Evolutionary conservation across 2,888 invertebrate genomes (phyloP).

Genomic region (Steinernema scapterisci): DNA sequence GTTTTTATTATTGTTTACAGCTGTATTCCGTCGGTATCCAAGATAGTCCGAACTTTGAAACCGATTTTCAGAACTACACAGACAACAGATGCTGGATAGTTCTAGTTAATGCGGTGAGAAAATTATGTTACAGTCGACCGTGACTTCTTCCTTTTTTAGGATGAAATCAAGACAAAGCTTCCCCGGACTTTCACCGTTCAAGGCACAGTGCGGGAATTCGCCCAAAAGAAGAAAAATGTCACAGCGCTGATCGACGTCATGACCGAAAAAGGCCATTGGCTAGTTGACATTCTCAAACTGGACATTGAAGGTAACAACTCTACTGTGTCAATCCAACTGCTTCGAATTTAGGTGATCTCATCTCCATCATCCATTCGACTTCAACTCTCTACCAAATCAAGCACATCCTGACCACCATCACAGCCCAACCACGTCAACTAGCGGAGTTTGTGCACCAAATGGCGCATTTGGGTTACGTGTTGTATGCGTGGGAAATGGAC

Average conservation of each 20-base stretch:
- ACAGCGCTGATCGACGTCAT: not conserved
- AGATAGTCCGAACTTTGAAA: constrained; percentile 21
- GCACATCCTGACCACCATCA: constrained; percentile 1
- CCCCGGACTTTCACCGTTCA: not conserved
- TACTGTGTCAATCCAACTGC: too few species aligned
- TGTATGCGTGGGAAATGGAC: constrained; percentile 23
- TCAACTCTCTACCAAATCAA: not conserved
- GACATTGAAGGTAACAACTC: constrained; percentile 18
- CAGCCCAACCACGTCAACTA: not conserved
- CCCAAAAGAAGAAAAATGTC: not conserved
- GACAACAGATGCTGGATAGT: not conserved
- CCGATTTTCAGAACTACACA: constrained; percentile 17
- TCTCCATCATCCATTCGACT: not conserved
- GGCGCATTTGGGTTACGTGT: not conserved
- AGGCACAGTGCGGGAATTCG: not conserved
- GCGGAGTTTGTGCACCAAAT: not conserved
- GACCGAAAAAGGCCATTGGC: not conserved
- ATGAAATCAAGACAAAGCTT: not conserved
- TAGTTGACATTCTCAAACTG: not conserved
- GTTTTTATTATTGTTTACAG: too few species aligned
- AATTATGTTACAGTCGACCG: too few species aligned
- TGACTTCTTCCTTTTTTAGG: too few species aligned
- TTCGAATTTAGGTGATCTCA: constrained; percentile 1
- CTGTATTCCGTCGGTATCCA: not conserved
- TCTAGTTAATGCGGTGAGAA: not conserved